Conservation (phyloP, 2,797 vertebrate species). For the Thunnus albacares region DNA sequence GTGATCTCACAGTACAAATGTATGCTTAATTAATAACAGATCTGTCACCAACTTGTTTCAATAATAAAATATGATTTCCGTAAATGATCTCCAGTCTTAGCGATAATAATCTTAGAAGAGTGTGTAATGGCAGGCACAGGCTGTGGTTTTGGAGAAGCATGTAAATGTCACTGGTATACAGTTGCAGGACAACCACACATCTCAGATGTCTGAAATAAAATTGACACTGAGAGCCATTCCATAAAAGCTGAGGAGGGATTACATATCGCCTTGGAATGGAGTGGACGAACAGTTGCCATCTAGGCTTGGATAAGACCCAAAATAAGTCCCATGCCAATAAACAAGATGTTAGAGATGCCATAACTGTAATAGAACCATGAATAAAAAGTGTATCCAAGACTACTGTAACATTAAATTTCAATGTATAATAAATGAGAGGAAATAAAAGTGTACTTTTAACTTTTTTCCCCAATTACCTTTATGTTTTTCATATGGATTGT, state of each 20-base stretch:
- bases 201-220: conserved; percentile 77
- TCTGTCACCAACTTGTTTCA: conserved; percentile 42
- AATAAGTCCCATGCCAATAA: conserved; percentile 75
- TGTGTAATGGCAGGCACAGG: conserved; percentile 24
- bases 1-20: not conserved
- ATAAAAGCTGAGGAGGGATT: conserved; percentile 71
- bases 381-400: conserved; percentile 50
- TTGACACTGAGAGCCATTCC: conserved; percentile 69
- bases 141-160: conserved; percentile 75
- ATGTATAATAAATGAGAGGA: not conserved
- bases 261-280: conserved; percentile 73
- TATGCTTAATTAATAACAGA: not conserved
- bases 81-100: conserved; percentile 31
- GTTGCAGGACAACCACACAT: conserved; percentile 68
- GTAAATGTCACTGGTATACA: conserved; percentile 83
- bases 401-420: not conserved
- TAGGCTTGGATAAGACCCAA: conserved; percentile 69
- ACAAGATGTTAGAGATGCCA: conserved; percentile 73
- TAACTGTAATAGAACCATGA: conserved; percentile 46
- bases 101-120: conserved; percentile 10
- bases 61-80: conserved; percentile 14
- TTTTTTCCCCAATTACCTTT: not conserved
- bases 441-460: not conserved
- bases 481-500: conserved; percentile 1
- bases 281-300: conserved; percentile 72